Evolutionary conservation across 2,797 vertebrate genomes (phyloP).

Genomic region (Coendou prehensilis): DNA sequence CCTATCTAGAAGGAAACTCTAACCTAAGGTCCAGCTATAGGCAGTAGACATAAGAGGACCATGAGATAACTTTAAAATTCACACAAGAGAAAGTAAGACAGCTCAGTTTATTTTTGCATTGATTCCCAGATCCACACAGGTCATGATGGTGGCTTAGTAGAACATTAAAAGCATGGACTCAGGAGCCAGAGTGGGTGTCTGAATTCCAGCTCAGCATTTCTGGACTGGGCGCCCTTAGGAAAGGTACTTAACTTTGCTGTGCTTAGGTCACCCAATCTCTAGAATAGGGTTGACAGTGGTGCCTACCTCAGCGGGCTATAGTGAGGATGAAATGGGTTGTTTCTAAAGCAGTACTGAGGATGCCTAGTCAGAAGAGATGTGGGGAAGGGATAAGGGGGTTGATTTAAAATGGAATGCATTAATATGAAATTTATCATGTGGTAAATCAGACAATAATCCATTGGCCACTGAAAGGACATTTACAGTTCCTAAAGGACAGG

Average conservation of each 20-base stretch:
- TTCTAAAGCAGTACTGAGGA: background rate
- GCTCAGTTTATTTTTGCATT: background rate
- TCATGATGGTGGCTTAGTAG: background rate
- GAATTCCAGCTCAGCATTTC: background rate
- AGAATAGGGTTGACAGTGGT: background rate
- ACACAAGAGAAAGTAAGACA: background rate
- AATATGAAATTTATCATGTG: background rate
- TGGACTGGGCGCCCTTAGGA: background rate
- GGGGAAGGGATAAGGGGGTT: background rate
- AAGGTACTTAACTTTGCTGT: background rate
- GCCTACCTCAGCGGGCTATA: background rate
- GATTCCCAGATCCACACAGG: rapidly evolving
- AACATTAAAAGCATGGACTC: background rate
- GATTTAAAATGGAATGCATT: background rate
- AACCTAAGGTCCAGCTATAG: background rate
- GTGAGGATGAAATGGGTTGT: background rate
- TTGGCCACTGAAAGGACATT: background rate
- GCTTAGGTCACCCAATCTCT: rapidly evolving
- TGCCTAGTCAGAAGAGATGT: background rate
- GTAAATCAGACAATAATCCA: background rate
- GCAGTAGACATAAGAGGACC: background rate
- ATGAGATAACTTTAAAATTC: background rate
- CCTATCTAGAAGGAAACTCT: background rate
- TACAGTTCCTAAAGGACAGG: background rate
- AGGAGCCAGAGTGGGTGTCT: background rate